phyloP scores from a whole-genome alignment of 1,140 invertebrate genomes.

The Trichonephila clavata region DNA sequence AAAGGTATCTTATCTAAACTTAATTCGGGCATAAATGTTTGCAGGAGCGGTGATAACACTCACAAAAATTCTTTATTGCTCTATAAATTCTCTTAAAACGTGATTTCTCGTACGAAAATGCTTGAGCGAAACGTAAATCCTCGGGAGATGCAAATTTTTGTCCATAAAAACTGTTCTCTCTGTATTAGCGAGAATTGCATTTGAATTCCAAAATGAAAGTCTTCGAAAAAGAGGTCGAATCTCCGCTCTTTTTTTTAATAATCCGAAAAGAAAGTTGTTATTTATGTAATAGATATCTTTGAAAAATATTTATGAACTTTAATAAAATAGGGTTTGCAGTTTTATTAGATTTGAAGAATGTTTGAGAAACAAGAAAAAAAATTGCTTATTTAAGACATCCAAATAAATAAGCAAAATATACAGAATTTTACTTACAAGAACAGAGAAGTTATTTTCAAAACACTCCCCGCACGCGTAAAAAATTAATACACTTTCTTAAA shows the following conservation, averaged over 20 bases:
- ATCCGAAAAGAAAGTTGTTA: neutral
- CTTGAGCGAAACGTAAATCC: neutral
- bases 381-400: too few species aligned
- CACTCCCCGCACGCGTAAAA: too few species aligned
- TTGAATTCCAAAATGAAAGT: neutral
- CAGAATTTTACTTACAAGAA: too few species aligned
- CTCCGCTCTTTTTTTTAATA: neutral
- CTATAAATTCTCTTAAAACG: neutral
- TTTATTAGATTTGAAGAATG: too few species aligned
- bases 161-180: slow-evolving; percentile 2
- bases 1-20: slow-evolving; percentile 3
- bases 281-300: neutral
- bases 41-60: neutral
- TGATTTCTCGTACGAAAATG: neutral
- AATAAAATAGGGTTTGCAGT: neutral
- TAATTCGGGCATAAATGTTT: slow-evolving; percentile 1
- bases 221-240: neutral
- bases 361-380: too few species aligned
- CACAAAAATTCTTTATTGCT: slow-evolving; percentile 5
- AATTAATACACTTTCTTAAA: too few species aligned
- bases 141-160: neutral
- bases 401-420: too few species aligned
- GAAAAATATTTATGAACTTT: neutral
- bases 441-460: too few species aligned
- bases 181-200: neutral